Conservation (phyloP, 2,797 vertebrate species). For the Carcharodon carcharias region DNA sequence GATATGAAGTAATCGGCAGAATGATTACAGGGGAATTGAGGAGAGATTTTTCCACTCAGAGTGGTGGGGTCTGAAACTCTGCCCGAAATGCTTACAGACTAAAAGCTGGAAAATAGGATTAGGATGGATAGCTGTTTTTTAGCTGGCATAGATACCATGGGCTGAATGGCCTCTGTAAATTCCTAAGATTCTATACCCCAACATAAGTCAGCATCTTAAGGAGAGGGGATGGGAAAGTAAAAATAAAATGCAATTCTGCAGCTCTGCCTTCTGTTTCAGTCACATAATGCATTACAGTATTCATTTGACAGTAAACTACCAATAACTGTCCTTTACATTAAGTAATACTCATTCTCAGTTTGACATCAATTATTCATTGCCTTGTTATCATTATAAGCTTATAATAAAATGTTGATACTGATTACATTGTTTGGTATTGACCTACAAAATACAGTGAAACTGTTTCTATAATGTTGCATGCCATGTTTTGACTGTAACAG, state of each 20-base stretch:
- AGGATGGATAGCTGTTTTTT: neutral
- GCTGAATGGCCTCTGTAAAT: neutral
- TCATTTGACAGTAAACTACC: neutral
- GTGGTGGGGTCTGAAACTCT: neutral
- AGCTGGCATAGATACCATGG: no score
- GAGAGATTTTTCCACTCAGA: neutral
- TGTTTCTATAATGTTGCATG: neutral
- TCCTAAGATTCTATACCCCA: neutral
- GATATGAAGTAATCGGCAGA: neutral
- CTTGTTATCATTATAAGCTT: neutral
- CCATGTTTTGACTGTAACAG: neutral
- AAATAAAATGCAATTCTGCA: neutral
- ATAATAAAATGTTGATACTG: neutral
- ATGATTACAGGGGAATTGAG: neutral
- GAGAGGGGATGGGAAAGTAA: neutral
- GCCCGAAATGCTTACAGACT: neutral
- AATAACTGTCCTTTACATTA: neutral
- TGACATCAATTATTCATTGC: neutral
- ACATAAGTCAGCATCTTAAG: neutral
- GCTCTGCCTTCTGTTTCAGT: neutral
- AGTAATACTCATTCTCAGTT: neutral
- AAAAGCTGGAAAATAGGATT: neutral
- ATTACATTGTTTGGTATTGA: neutral
- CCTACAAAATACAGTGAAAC: neutral
- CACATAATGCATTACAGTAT: neutral